Conservation (phyloP, 2,888 invertebrate genomes). For the Eupithecia abbreviata region DNA sequence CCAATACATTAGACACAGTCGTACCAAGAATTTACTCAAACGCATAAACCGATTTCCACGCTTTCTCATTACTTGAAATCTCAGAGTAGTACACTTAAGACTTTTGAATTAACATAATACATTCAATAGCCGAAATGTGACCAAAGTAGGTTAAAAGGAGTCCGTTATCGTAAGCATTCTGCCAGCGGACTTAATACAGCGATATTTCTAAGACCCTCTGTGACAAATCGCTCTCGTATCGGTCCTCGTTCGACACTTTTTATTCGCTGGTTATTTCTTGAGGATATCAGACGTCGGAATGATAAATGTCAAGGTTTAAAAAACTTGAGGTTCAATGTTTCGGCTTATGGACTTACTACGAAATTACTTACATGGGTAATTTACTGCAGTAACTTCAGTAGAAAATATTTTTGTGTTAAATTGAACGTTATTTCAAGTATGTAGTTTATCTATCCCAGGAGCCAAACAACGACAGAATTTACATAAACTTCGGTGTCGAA, state of each 20-base stretch:
- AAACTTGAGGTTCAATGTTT: slow-evolving; percentile 23
- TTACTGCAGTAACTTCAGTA: background rate
- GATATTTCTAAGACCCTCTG: slow-evolving; percentile 51
- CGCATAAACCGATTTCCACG: slow-evolving; percentile 31
- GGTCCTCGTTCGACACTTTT: slow-evolving; percentile 56
- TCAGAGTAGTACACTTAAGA: slow-evolving; percentile 30
- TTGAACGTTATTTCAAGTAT: background rate
- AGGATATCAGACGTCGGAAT: slow-evolving; percentile 47
- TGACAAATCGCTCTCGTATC: slow-evolving; percentile 63
- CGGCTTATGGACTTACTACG: background rate
- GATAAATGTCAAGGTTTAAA: slow-evolving; percentile 51
- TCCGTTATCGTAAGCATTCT: slow-evolving; percentile 32
- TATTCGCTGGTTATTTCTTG: slow-evolving; percentile 53
- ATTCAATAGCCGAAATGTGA: slow-evolving; percentile 28
- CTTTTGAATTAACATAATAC: slow-evolving; percentile 32
- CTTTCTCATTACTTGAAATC: slow-evolving; percentile 36
- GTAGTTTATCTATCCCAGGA: slow-evolving; percentile 9
- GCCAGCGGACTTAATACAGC: slow-evolving; percentile 32
- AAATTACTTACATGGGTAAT: background rate
- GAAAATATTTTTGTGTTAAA: background rate
- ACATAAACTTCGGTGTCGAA: slow-evolving; percentile 39
- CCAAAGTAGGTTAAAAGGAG: slow-evolving; percentile 28
- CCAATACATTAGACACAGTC: background rate
- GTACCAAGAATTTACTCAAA: slow-evolving; percentile 32
- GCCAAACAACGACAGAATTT: slow-evolving; percentile 32